phyloP scores from a whole-genome alignment of 2,797 vertebrate genomes.

The Pampus argenteus region DNA sequence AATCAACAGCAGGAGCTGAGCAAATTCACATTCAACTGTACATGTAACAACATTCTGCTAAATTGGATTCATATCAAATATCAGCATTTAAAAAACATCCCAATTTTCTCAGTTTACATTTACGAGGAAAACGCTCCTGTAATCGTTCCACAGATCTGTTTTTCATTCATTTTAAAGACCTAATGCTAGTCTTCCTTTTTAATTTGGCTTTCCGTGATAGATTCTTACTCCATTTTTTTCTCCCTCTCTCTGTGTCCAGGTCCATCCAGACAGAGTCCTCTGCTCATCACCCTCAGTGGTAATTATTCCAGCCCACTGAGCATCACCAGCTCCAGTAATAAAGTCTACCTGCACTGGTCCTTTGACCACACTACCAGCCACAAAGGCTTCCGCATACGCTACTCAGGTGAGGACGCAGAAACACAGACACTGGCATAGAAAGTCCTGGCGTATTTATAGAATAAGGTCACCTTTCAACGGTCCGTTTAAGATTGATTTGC shows the following conservation, averaged over 20 bases:
- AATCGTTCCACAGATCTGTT: neutral
- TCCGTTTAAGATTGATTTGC: slow-evolving; percentile 5
- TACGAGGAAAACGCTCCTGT: neutral
- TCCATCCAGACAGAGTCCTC: slow-evolving; percentile 92
- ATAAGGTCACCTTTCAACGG: too few relatives aligned
- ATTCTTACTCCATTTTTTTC: neutral
- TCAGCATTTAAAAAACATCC: neutral
- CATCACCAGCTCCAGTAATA: slow-evolving; percentile 93
- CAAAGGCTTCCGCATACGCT: slow-evolving; percentile 97
- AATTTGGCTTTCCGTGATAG: neutral
- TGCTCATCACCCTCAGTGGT: slow-evolving; percentile 94
- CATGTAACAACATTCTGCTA: slow-evolving; percentile 38
- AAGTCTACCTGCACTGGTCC: slow-evolving; percentile 96
- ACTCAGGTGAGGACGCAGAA: slow-evolving; percentile 87
- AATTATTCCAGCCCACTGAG: slow-evolving; percentile 95
- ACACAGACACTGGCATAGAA: too few relatives aligned
- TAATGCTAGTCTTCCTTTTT: neutral
- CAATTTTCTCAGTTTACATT: neutral
- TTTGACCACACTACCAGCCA: slow-evolving; percentile 96
- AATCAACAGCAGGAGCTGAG: slow-evolving; percentile 40
- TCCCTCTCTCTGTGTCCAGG: slow-evolving; percentile 79
- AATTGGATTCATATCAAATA: slow-evolving; percentile 16
- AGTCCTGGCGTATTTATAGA: too few relatives aligned
- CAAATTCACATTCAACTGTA: slow-evolving; percentile 24
- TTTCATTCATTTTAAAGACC: slow-evolving; percentile 7